Evolutionary conservation across 2,113 vertebrate genomes (phyloP).

Genomic region (Eira barbara): DNA sequence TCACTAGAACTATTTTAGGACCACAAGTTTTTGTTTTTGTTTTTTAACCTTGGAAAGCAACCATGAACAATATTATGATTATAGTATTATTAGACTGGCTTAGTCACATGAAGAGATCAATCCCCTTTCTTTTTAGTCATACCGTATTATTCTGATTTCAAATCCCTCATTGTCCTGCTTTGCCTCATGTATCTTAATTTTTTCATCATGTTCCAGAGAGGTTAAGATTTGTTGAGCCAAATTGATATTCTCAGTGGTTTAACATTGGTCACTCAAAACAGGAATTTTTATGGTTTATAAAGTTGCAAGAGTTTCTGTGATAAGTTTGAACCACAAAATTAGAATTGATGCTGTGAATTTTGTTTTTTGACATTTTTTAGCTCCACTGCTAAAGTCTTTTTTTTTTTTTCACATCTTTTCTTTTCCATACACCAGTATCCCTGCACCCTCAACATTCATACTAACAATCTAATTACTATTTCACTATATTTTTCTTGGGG

Average conservation of each 20-base stretch:
- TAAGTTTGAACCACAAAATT: background rate
- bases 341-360: background rate
- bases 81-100: background rate
- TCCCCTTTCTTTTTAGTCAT: background rate
- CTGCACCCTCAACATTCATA: background rate
- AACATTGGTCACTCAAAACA: background rate
- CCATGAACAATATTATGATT: background rate
- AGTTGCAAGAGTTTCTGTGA: background rate
- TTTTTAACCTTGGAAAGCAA: background rate
- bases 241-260: background rate
- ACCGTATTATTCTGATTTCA: background rate
- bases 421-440: background rate
- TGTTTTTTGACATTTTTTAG: background rate
- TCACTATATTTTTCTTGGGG: background rate
- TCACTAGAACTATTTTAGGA: background rate
- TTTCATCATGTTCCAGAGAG: background rate
- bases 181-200: background rate
- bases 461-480: background rate
- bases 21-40: background rate
- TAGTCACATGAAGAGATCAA: background rate
- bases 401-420: background rate
- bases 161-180: background rate
- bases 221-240: background rate
- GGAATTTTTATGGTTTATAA: background rate
- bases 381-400: accelerated